phyloP scores from a whole-genome alignment of 1,140 invertebrate genomes.

The Sinonovacula constricta region DNA sequence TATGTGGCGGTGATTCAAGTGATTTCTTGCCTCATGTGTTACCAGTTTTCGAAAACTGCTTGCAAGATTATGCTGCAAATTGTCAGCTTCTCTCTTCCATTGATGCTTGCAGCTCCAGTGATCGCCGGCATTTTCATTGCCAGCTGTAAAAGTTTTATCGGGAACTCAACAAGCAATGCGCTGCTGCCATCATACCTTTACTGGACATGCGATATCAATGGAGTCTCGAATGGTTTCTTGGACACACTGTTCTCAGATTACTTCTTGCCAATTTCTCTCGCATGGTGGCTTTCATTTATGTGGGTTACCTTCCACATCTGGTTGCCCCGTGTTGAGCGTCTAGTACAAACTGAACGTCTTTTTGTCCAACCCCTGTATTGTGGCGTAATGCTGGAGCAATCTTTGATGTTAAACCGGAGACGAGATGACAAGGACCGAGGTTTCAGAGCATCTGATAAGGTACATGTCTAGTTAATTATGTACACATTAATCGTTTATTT shows the following conservation, averaged over 20 bases:
- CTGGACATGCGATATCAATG: slow-evolving; percentile 70
- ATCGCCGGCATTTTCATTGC: slow-evolving; percentile 69
- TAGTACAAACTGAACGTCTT: slow-evolving; percentile 80
- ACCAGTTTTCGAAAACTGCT: slow-evolving; percentile 73
- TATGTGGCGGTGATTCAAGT: slow-evolving; percentile 70
- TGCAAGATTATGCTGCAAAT: slow-evolving; percentile 76
- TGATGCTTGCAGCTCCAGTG: slow-evolving; percentile 71
- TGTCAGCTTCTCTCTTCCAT: slow-evolving; percentile 72
- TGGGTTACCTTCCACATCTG: slow-evolving; percentile 72
- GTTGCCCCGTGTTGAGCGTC: slow-evolving; percentile 69
- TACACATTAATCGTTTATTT: no score
- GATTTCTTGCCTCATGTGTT: slow-evolving; percentile 70
- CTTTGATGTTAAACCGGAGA: slow-evolving; percentile 94
- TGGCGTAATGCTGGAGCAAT: slow-evolving; percentile 95
- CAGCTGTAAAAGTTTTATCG: slow-evolving; percentile 64
- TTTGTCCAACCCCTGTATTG: slow-evolving; percentile 98
- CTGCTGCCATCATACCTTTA: slow-evolving; percentile 66
- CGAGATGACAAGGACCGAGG: slow-evolving; percentile 90
- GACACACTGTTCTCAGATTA: slow-evolving; percentile 59
- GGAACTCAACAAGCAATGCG: neutral
- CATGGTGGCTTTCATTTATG: slow-evolving; percentile 72
- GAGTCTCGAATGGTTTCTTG: slow-evolving; percentile 59
- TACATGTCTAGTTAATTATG: slow-evolving; percentile 6
- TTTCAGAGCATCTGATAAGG: slow-evolving; percentile 58
- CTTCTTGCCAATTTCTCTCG: slow-evolving; percentile 61